Conservation (phyloP, 2,797 vertebrate species). For the Lutjanus argentimaculatus region DNA sequence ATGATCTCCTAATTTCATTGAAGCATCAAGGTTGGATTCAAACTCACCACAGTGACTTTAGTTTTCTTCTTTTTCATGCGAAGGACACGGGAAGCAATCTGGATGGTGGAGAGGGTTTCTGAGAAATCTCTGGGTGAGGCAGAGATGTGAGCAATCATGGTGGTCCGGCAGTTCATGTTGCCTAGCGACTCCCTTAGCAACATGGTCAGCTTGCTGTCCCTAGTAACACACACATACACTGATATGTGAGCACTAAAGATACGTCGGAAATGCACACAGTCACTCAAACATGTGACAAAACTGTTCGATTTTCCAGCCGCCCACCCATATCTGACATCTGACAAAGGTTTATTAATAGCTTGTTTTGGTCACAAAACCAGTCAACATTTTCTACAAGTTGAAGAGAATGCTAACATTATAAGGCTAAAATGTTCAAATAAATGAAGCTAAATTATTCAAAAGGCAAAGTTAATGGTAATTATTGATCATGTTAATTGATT, state of each 20-base stretch:
- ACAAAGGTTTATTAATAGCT: slow-evolving; percentile 37
- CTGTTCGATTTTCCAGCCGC: slow-evolving; percentile 31
- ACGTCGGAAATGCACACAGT: slow-evolving; percentile 46
- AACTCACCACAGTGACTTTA: slow-evolving; percentile 92
- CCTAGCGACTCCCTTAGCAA: slow-evolving; percentile 97
- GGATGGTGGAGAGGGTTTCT: slow-evolving; percentile 97
- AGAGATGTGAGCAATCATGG: slow-evolving; percentile 99
- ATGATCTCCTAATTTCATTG: background rate
- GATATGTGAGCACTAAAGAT: slow-evolving; percentile 58
- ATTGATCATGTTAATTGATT: slow-evolving; percentile 38
- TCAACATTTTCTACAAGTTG: slow-evolving; percentile 8
- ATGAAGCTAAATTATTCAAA: slow-evolving; percentile 7
- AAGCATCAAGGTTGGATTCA: slow-evolving; percentile 29
- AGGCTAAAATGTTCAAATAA: background rate
- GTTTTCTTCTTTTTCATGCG: slow-evolving; percentile 99
- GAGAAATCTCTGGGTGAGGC: slow-evolving; percentile 93
- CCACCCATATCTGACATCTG: slow-evolving; percentile 23
- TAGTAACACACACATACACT: slow-evolving; percentile 81
- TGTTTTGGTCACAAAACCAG: background rate
- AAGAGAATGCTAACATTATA: background rate
- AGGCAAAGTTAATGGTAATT: background rate
- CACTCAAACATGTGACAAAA: slow-evolving; percentile 41
- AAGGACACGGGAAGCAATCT: slow-evolving; percentile 96
- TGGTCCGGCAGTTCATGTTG: slow-evolving; percentile 99
- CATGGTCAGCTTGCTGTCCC: slow-evolving; percentile 99